Evolutionary conservation across 2,113 vertebrate genomes (phyloP).

Genomic region (Thamnophis sirtalis): DNA sequence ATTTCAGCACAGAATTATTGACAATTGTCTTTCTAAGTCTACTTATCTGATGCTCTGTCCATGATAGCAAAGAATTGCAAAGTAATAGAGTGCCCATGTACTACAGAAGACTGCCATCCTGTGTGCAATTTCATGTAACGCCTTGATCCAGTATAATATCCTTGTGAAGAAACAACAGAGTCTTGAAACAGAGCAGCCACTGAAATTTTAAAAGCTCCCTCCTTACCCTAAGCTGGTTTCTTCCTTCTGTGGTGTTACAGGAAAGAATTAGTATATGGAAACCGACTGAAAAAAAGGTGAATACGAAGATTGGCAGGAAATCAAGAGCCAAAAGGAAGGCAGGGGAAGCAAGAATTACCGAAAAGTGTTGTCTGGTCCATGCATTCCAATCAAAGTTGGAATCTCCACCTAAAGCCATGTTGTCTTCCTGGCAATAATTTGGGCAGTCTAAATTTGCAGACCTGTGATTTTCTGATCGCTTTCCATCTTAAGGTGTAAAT

Average conservation of each 20-base stretch:
- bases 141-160: no score
- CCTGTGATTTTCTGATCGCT: not conserved
- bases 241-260: not conserved
- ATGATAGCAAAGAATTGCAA: not conserved
- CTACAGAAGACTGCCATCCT: not conserved
- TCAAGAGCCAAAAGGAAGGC: not conserved
- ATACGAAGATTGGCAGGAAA: slow-evolving; percentile 26
- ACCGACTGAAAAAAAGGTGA: slow-evolving; percentile 5
- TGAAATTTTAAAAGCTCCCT: not conserved
- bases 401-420: not conserved
- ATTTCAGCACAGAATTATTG: not conserved
- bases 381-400: not conserved
- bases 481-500: not conserved
- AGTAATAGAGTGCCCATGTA: not conserved
- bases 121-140: no score
- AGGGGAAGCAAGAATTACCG: not conserved
- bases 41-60: not conserved
- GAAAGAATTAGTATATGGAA: slow-evolving; percentile 6
- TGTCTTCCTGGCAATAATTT: not conserved
- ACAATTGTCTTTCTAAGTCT: not conserved
- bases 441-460: not conserved
- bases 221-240: not conserved
- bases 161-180: not conserved
- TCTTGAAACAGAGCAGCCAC: not conserved
- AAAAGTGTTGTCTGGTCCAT: not conserved